These are phyloP conservation scores for Protobothrops mucrosquamatus DNA, from an alignment of 2,113 vertebrate genomes.

Conservation along the genomic window DNA sequence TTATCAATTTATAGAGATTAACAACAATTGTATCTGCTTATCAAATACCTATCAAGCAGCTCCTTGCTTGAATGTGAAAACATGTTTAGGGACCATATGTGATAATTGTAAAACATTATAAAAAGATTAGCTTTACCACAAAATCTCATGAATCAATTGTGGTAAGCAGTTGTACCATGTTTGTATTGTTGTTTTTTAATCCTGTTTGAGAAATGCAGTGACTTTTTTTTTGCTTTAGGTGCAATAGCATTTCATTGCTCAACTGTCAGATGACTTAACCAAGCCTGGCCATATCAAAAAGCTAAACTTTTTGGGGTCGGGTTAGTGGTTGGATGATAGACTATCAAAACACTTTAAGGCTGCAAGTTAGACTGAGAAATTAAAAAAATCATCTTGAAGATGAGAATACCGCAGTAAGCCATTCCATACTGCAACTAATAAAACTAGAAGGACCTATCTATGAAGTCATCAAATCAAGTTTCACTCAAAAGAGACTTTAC, in stretches of 20 bases:
- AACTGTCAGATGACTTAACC: not conserved
- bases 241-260: not conserved
- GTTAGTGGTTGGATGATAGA: not conserved
- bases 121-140: not conserved
- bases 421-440: not conserved
- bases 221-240: not conserved
- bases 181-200: not conserved
- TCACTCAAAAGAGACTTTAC: not conserved
- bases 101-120: not conserved
- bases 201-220: not conserved
- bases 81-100: not conserved
- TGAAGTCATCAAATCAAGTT: not conserved
- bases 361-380: not conserved
- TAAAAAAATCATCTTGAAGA: not conserved
- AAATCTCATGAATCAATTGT: not conserved
- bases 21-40: too few species aligned
- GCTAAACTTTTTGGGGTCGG: not conserved
- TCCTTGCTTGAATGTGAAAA: not conserved
- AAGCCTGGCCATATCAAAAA: not conserved
- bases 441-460: not conserved
- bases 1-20: not conserved
- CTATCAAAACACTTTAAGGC: not conserved
- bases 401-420: not conserved
- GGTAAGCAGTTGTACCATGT: not conserved
- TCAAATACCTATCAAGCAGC: too few species aligned